Percentiles rank a stretch among this genome's conserved stretches.
These are phyloP conservation scores for Xanthia togata DNA, from an alignment of 2,888 invertebrate species.

Conservation along the genomic window DNA sequence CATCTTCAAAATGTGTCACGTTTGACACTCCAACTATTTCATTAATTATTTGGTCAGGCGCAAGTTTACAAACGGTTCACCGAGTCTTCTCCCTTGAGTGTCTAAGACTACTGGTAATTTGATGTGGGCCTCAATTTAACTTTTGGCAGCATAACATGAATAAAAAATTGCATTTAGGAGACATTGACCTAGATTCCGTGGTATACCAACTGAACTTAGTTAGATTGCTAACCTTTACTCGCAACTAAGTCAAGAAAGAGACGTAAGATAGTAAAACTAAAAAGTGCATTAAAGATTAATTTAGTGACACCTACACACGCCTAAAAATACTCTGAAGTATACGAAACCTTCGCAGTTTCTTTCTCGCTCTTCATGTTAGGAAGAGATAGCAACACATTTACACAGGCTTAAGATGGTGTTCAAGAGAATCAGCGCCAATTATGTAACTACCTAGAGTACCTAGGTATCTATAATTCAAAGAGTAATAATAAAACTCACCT, in stretches of 20 bases:
- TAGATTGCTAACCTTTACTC: neutral
- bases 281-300: neutral
- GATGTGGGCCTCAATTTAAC: neutral
- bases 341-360: neutral
- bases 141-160: neutral
- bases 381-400: neutral
- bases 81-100: neutral
- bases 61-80: neutral
- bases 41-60: neutral
- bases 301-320: neutral
- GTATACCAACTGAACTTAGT: neutral
- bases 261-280: neutral
- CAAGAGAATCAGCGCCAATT: neutral
- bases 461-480: slow-evolving; percentile 13
- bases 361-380: too few relatives aligned
- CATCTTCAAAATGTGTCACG: neutral
- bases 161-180: neutral
- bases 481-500: slow-evolving; percentile 78
- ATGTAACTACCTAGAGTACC: neutral
- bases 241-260: neutral
- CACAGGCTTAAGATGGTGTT: neutral
- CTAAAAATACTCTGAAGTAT: neutral
- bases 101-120: neutral
- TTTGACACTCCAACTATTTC: neutral
- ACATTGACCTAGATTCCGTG: neutral